Evolutionary conservation across 2,888 invertebrate species (phyloP).

Genomic region (Exephanes ischioxanthus): DNA sequence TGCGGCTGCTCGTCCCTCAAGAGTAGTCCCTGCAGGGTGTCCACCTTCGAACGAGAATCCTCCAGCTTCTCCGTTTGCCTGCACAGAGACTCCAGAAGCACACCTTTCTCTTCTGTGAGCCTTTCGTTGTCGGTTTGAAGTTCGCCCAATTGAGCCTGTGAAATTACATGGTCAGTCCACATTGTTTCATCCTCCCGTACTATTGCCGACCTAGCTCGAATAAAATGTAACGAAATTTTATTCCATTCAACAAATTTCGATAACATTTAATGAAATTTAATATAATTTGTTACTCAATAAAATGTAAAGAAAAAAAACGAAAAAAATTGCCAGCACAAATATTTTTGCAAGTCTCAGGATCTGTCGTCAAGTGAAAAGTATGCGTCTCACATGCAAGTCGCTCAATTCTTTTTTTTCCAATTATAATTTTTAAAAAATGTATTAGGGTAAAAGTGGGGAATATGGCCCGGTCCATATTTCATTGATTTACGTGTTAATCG

Average conservation of each 20-base stretch:
- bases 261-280: not conserved
- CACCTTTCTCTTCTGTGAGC: constrained; percentile 94
- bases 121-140: constrained; percentile 95
- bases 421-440: no score
- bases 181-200: not conserved
- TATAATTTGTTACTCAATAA: not conserved
- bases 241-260: not conserved
- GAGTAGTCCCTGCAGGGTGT: constrained; percentile 92
- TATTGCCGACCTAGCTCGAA: no score
- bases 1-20: constrained; percentile 89
- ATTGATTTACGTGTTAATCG: no score
- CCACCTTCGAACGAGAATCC: constrained; percentile 93
- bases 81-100: constrained; percentile 95
- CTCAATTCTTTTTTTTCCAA: constrained; percentile 88
- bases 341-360: no score
- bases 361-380: no score
- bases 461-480: no score
- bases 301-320: not conserved
- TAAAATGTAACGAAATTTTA: no score
- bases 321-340: no score
- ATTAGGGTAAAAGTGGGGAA: no score
- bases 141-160: constrained; percentile 92
- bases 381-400: constrained; percentile 90
- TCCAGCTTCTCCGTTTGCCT: constrained; percentile 96
- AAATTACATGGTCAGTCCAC: not conserved